These are phyloP conservation scores for Percina caprodes DNA, from an alignment of 2,113 vertebrate genomes.

Conservation along the genomic window DNA sequence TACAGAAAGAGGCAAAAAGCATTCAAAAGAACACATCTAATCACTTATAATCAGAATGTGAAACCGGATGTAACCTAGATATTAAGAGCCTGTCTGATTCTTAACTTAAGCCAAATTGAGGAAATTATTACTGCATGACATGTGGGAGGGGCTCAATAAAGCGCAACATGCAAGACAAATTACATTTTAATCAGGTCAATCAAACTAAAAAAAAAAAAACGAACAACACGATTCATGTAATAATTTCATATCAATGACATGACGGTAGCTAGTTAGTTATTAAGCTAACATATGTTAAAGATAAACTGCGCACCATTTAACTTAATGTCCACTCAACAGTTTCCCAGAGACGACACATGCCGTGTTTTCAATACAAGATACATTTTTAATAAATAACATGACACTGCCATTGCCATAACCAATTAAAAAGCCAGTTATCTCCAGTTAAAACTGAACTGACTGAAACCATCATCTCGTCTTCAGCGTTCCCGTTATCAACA, in stretches of 20 bases:
- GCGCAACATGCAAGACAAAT: background rate
- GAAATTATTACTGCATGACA: background rate
- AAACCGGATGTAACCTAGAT: background rate
- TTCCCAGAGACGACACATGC: background rate
- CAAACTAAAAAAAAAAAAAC: background rate
- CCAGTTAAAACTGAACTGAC: background rate
- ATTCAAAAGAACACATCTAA: background rate
- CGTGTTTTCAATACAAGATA: background rate
- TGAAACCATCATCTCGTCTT: background rate
- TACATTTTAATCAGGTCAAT: background rate
- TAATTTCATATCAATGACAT: background rate
- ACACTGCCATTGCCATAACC: background rate
- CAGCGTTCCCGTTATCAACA: constrained; percentile 29
- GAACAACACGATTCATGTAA: background rate
- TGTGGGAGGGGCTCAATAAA: background rate
- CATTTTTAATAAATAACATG: fast-evolving
- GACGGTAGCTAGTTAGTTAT: background rate
- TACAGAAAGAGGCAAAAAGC: constrained; percentile 5
- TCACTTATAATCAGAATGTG: constrained; percentile 1
- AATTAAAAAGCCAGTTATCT: background rate
- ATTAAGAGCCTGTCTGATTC: background rate
- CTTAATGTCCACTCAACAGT: constrained; percentile 1
- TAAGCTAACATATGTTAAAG: constrained; percentile 7
- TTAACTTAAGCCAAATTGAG: background rate
- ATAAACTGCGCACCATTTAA: constrained; percentile 3